A percentile compares a stretch with the other conserved stretches of the same genome.
Evolutionary conservation across 2,797 vertebrate genomes (phyloP).

Genomic region (Tragelaphus oryx): DNA sequence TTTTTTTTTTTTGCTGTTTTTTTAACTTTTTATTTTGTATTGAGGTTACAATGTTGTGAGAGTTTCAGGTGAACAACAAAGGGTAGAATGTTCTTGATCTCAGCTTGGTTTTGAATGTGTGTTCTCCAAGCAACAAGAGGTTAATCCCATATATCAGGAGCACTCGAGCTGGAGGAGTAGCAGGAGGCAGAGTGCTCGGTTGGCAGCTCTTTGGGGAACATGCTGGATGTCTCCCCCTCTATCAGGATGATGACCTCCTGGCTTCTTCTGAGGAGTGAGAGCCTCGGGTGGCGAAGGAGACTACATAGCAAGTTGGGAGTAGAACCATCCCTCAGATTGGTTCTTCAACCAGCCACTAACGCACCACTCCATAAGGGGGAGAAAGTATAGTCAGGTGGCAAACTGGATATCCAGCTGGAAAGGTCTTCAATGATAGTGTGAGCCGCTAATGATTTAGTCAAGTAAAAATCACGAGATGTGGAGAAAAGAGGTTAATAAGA

Average conservation of each 20-base stretch:
- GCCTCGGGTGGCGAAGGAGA: neutral
- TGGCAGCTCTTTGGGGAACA: neutral
- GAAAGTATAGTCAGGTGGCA: neutral
- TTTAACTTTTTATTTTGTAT: neutral
- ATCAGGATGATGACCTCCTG: neutral
- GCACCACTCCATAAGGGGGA: neutral
- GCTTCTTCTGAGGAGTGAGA: neutral
- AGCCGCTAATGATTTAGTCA: neutral
- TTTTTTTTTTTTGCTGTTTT: neutral
- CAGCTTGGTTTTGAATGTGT: neutral
- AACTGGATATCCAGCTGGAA: neutral
- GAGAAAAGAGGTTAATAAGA: neutral
- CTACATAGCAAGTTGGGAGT: neutral
- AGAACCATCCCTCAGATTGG: neutral
- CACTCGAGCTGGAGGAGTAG: neutral
- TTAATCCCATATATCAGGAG: neutral
- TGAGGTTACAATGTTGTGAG: neutral
- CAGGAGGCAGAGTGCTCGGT: neutral
- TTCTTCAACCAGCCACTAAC: neutral
- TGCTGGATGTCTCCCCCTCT: neutral
- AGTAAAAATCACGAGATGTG: neutral
- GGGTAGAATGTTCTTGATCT: neutral
- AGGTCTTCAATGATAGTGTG: neutral
- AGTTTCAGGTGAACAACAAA: neutral
- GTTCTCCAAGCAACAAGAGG: neutral